Conservation (phyloP, 2,113 vertebrate genomes). For the Lepus americanus region DNA sequence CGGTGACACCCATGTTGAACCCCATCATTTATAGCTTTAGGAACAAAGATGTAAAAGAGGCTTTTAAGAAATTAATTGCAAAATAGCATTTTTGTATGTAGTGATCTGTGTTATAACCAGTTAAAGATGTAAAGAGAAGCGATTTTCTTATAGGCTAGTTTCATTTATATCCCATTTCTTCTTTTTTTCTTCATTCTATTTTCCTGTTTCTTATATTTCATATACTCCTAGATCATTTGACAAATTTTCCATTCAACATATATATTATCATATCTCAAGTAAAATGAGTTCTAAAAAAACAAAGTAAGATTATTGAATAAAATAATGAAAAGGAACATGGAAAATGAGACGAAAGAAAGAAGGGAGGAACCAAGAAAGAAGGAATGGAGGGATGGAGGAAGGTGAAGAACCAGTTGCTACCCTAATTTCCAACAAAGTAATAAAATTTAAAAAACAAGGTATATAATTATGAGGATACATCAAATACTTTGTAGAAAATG, state of each 20-base stretch:
- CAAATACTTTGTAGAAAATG: no score
- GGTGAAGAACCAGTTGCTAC: accelerated
- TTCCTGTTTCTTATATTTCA: not conserved
- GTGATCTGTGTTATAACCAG: not conserved
- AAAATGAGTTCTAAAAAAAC: not conserved
- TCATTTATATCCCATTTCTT: not conserved
- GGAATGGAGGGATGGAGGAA: not conserved
- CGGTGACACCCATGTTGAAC: conserved; percentile 82
- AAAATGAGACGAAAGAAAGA: not conserved
- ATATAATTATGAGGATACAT: not conserved
- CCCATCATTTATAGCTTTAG: conserved; percentile 81
- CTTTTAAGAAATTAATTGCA: conserved; percentile 58
- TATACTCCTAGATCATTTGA: not conserved
- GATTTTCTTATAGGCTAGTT: not conserved
- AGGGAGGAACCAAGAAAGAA: not conserved
- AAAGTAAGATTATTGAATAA: no score
- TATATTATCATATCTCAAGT: not conserved
- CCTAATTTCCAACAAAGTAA: not conserved
- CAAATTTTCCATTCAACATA: not conserved
- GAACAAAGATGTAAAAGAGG: conserved; percentile 81
- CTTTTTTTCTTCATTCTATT: not conserved
- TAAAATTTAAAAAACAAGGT: not conserved
- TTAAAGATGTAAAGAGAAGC: not conserved
- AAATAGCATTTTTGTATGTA: not conserved
- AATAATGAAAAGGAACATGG: not conserved